These are phyloP conservation scores for Nemopilema nomurai DNA, from an alignment of 30 jellyfish, hydroid and myxozoan species.

Conservation along the genomic window DNA sequence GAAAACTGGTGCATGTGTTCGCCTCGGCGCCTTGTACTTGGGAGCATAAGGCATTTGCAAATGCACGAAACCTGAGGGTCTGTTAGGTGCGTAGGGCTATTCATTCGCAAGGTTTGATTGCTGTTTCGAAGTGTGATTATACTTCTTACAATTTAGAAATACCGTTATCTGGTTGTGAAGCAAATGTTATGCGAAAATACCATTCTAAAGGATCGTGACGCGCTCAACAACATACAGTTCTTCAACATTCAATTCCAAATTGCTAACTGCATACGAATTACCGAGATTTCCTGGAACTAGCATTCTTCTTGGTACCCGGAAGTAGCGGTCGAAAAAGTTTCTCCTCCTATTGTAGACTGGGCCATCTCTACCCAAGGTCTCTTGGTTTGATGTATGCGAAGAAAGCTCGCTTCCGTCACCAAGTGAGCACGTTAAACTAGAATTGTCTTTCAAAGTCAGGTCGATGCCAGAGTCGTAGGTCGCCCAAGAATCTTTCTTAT, in stretches of 20 bases:
- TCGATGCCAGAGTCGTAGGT: slow-evolving; percentile 63
- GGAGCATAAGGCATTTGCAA: too few species aligned
- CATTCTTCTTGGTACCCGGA: slow-evolving; percentile 41
- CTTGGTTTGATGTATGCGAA: too few species aligned
- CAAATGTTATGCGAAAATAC: not conserved
- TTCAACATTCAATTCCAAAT: slow-evolving; percentile 42
- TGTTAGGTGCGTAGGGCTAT: too few species aligned
- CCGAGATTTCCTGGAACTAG: slow-evolving; percentile 44
- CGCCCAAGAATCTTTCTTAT: slow-evolving; percentile 50
- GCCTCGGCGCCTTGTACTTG: too few species aligned
- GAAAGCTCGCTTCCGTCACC: slow-evolving; percentile 11
- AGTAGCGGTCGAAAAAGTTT: slow-evolving; percentile 28
- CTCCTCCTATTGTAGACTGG: slow-evolving; percentile 6
- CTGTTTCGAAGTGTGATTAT: too few species aligned
- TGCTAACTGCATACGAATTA: slow-evolving; percentile 62
- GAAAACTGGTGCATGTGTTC: too few species aligned
- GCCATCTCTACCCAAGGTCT: slow-evolving; percentile 6
- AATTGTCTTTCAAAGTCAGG: slow-evolving; percentile 45
- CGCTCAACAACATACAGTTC: slow-evolving; percentile 52
- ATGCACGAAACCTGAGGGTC: too few species aligned
- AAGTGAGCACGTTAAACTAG: slow-evolving; percentile 31
- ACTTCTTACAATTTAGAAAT: too few species aligned
- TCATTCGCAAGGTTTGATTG: too few species aligned
- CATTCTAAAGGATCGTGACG: slow-evolving; percentile 45
- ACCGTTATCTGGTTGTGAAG: not conserved